A percentile compares a stretch with the other conserved stretches of the same genome.
phyloP scores from a whole-genome alignment of 1,140 invertebrate genomes.

The Brachionus calyciflorus region DNA sequence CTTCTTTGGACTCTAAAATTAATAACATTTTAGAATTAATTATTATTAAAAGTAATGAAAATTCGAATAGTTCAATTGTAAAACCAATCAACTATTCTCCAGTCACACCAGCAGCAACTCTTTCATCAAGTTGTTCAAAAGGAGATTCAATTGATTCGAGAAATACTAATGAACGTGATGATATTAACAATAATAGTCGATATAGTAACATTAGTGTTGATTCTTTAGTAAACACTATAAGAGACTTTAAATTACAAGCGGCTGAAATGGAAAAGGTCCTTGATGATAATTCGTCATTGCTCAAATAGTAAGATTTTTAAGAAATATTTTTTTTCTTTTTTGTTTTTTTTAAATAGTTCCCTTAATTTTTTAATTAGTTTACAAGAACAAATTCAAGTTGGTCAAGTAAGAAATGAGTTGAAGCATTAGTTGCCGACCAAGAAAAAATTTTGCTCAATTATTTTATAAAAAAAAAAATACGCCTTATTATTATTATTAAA shows the following conservation, averaged over 20 bases:
- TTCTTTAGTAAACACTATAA: background rate
- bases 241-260: slow-evolving; percentile 12
- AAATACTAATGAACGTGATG: background rate
- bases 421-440: too few relatives aligned
- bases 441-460: too few relatives aligned
- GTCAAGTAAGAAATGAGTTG: too few relatives aligned
- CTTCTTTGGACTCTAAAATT: background rate
- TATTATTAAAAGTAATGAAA: slow-evolving; percentile 8
- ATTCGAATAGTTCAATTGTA: background rate
- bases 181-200: background rate
- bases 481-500: too few relatives aligned
- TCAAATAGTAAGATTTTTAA: slow-evolving; percentile 24
- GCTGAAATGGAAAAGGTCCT: slow-evolving; percentile 16
- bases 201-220: background rate
- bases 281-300: slow-evolving; percentile 7
- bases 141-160: background rate
- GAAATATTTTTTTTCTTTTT: too few relatives aligned
- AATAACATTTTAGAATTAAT: slow-evolving; percentile 12
- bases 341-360: too few relatives aligned
- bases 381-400: too few relatives aligned
- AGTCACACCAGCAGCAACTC: background rate
- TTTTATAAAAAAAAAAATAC: too few relatives aligned
- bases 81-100: background rate
- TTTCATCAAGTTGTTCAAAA: background rate
- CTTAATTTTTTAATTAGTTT: too few relatives aligned